These are phyloP conservation scores for Kradibia gibbosae DNA, from an alignment of 1,140 invertebrate species.

Conservation along the genomic window DNA sequence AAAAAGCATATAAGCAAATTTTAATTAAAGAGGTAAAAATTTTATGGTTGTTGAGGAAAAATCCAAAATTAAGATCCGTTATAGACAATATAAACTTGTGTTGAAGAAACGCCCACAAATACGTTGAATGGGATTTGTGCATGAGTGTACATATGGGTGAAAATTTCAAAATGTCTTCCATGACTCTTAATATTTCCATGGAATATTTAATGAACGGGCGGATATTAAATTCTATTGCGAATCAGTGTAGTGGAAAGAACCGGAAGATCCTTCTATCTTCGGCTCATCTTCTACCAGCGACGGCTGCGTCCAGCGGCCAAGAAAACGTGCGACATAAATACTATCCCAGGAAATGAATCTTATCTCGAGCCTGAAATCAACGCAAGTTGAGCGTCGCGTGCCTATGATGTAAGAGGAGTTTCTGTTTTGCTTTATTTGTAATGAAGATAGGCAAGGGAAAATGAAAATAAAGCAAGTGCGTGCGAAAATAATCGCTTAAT, in stretches of 20 bases:
- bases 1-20: too few species aligned
- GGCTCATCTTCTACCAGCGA: neutral
- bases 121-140: neutral
- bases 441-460: neutral
- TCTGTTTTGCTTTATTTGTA: neutral
- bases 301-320: neutral
- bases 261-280: neutral
- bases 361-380: neutral
- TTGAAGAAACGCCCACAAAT: neutral
- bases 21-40: too few species aligned
- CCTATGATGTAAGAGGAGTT: neutral
- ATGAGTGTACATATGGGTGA: neutral
- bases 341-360: neutral
- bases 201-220: neutral
- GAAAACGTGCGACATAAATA: neutral
- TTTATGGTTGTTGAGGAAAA: too few species aligned
- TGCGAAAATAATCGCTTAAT: conserved; percentile 45
- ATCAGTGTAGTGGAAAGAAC: neutral
- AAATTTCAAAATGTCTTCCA: conserved; percentile 36
- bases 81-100: too few species aligned
- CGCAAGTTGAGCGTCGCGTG: conserved; percentile 14
- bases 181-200: conserved; percentile 6
- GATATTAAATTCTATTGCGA: neutral
- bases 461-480: neutral
- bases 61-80: too few species aligned